These are phyloP conservation scores for Rhagonycha fulva DNA, from an alignment of 2,888 invertebrate species.

Conservation along the genomic window DNA sequence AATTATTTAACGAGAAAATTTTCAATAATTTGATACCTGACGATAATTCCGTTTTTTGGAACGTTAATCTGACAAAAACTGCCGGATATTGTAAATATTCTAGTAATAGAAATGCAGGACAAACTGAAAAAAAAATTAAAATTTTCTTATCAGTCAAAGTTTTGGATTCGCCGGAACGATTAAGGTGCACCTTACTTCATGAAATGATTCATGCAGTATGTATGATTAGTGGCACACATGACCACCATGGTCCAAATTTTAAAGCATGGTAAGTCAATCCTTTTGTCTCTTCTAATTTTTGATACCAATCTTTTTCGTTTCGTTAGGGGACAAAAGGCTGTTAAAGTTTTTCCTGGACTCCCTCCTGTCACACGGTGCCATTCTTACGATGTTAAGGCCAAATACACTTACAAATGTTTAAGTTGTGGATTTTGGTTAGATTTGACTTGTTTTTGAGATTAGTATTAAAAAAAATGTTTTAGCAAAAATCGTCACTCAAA, in stretches of 20 bases:
- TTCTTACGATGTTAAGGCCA: conserved; percentile 81
- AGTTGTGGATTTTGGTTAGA: conserved; percentile 70
- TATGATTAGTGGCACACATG: conserved; percentile 75
- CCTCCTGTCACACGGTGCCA: conserved; percentile 85
- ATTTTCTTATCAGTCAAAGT: conserved; percentile 87
- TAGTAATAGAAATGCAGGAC: conserved; percentile 47
- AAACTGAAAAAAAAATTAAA: conserved; percentile 60
- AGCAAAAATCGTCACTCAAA: conserved; percentile 81
- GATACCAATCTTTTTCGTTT: not conserved
- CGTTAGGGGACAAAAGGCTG: conserved; percentile 70
- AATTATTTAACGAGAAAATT: conserved; percentile 74
- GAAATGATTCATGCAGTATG: conserved; percentile 95
- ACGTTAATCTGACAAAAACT: conserved; percentile 77
- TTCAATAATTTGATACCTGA: conserved; percentile 72
- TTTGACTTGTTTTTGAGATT: conserved; percentile 32
- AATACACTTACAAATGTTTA: conserved; percentile 83
- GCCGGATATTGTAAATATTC: conserved; percentile 71
- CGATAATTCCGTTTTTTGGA: conserved; percentile 78
- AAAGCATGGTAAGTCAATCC: conserved; percentile 71
- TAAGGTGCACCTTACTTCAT: conserved; percentile 90
- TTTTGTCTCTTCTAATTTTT: too few species aligned
- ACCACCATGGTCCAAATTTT: conserved; percentile 87
- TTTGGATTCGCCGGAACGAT: conserved; percentile 75
- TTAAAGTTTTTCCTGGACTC: conserved; percentile 73
- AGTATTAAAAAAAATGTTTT: conserved; percentile 31